Base-by-base conservation (phyloP, 2,113 vertebrate species). In the Paraplagusia blochii region DNA sequence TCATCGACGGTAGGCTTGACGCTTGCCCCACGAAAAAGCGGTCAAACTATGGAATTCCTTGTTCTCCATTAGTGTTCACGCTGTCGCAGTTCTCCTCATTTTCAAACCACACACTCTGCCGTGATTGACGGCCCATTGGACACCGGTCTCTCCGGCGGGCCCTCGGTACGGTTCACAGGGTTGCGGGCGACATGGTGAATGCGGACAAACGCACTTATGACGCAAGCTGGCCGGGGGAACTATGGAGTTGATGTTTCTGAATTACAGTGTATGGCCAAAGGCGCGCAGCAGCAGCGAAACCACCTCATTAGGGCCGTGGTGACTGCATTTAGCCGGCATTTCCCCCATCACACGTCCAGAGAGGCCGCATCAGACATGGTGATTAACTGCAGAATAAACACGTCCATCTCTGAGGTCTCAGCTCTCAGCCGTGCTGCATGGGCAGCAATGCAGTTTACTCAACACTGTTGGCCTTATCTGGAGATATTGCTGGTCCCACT, bases 251-350 rank as follows among this genome's bases (percentile, higher is more conserved):
- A 68, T 81, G 77, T 72, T 42, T 77, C 72, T 49, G 81, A 85
- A 88, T 89, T 89, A 84, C 73, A 88, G 83, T 80, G 80, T 83
- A 75, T 12, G 60, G 56, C 66, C 65, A 51, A 66, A 73, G 72
- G 56, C 69, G 39, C 40, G 56, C 72, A 78, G 80, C 79, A 67
- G 72, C 63, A 73, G 69, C 68, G 66, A 66, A 83, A 88, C 87
- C 84, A 79, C 84, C 78, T 84, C 76, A 79, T 89, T 89, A 89
- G 74, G 74, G 55, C 77, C 36, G 80, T 17, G 88, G 86, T 84
- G 80, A 79, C 77, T 83, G 76, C 77, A 83, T 81, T 79, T 83
- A 80, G 71, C 68, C 70, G 56, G 72, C 63, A 77, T 79, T 82
- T 78, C 80, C 81, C 71, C 70, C 64, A 69, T 78, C 80, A 86